Conservation (phyloP, 2,888 invertebrate genomes). For the Operophtera brumata region DNA sequence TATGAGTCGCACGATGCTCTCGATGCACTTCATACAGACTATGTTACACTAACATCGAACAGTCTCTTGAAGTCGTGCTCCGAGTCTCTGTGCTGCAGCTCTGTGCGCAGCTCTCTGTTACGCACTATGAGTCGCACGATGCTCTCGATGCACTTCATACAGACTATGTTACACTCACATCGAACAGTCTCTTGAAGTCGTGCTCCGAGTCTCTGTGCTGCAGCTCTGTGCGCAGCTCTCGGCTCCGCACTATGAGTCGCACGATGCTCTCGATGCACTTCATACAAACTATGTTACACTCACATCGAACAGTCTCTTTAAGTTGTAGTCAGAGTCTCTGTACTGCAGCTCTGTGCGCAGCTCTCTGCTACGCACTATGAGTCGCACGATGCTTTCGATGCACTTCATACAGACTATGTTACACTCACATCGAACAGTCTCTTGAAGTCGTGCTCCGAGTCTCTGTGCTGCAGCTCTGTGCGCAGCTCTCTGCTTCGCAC, state of each 20-base stretch:
- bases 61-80: too few species aligned
- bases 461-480: slow-evolving; percentile 72
- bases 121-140: too few species aligned
- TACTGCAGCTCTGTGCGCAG: slow-evolving; percentile 82
- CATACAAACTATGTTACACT: too few species aligned
- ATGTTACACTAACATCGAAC: too few species aligned
- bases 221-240: slow-evolving; percentile 85
- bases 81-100: too few species aligned
- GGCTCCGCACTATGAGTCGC: too few species aligned
- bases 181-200: slow-evolving; percentile 82
- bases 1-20: too few species aligned
- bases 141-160: too few species aligned
- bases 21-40: too few species aligned
- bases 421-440: slow-evolving; percentile 74
- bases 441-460: slow-evolving; percentile 84
- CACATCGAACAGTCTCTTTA: slow-evolving; percentile 81
- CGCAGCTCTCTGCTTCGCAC: slow-evolving; percentile 90
- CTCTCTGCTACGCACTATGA: slow-evolving; percentile 92
- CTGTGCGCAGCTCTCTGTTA: slow-evolving; percentile 86
- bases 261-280: too few species aligned
- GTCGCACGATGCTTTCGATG: slow-evolving; percentile 93
- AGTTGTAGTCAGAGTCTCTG: slow-evolving; percentile 81
- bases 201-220: slow-evolving; percentile 73
- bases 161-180: too few species aligned
- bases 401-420: slow-evolving; percentile 96